A percentile compares a stretch with the other conserved stretches of the same genome.
Evolutionary conservation across 92 coral and sea anemone genomes (phyloP).

Genomic region (Muricea muricata): DNA sequence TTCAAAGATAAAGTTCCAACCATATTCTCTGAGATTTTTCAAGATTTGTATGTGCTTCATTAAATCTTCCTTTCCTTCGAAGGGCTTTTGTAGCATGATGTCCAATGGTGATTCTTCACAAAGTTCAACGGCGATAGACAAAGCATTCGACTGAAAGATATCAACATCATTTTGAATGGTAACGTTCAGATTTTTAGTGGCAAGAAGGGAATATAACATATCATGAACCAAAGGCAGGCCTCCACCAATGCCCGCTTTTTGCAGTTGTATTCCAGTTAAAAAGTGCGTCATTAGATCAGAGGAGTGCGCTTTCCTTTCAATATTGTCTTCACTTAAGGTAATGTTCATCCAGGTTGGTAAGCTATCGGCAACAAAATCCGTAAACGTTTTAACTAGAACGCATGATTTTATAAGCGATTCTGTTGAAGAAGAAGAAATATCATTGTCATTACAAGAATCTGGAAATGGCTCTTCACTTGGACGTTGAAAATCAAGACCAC

Average conservation of each 20-base stretch:
- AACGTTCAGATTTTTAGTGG: slow-evolving; percentile 52
- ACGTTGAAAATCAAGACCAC: slow-evolving; percentile 54
- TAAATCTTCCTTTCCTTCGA: background rate
- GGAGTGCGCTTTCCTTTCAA: background rate
- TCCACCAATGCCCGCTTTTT: slow-evolving; percentile 35
- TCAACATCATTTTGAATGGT: slow-evolving; percentile 47
- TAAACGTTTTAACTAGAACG: slow-evolving; percentile 53
- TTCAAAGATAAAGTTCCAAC: slow-evolving; percentile 6
- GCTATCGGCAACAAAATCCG: slow-evolving; percentile 45
- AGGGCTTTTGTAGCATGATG: background rate
- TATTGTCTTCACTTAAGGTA: slow-evolving; percentile 22
- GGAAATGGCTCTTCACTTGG: background rate
- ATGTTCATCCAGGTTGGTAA: slow-evolving; percentile 75
- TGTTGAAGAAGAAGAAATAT: background rate
- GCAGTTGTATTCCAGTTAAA: slow-evolving; percentile 64
- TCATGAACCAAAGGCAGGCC: slow-evolving; percentile 54
- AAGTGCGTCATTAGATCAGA: slow-evolving; percentile 58
- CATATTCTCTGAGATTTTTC: background rate
- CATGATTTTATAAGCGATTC: background rate
- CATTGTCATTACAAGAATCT: background rate
- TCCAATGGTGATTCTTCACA: slow-evolving; percentile 47
- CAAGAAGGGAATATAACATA: slow-evolving; percentile 63
- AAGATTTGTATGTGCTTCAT: background rate
- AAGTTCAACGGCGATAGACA: slow-evolving; percentile 65
- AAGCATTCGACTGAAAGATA: slow-evolving; percentile 13